These are phyloP conservation scores for Myotis pilosus DNA, from an alignment of 2,797 vertebrate genomes.

Conservation along the genomic window DNA sequence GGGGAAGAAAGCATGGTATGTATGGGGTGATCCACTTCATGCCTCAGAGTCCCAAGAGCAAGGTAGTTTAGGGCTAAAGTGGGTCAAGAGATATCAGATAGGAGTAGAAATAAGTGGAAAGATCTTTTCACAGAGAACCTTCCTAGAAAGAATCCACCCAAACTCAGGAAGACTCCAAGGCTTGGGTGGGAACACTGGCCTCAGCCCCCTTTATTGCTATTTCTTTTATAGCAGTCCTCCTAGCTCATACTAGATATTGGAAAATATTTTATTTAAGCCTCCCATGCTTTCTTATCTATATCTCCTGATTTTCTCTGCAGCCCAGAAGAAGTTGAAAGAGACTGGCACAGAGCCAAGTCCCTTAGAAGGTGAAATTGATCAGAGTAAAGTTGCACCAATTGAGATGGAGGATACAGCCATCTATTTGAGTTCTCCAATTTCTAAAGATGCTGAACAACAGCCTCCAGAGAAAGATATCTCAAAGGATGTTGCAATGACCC, in stretches of 20 bases:
- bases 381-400: not conserved
- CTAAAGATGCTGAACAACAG: constrained; percentile 41
- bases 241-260: not conserved
- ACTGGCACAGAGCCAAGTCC: not conserved
- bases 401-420: not conserved
- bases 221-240: not conserved
- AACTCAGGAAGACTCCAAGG: not conserved
- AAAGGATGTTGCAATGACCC: not conserved
- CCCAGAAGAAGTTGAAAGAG: constrained; percentile 59
- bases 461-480: not conserved
- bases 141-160: constrained; percentile 24
- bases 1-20: constrained; percentile 57
- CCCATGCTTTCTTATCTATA: constrained; percentile 5
- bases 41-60: not conserved
- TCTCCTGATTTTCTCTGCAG: constrained; percentile 52
- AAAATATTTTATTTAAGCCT: not conserved
- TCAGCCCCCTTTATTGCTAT: not conserved
- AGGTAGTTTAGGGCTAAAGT: not conserved
- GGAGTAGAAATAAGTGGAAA: constrained; percentile 14
- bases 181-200: not conserved
- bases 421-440: not conserved
- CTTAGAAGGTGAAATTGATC: not conserved
- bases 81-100: not conserved
- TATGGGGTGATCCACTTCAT: constrained; percentile 16
- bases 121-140: constrained; percentile 21